A percentile compares a stretch with the other conserved stretches of the same genome.
These are phyloP conservation scores for Campylomormyrus numenius DNA, from an alignment of 2,113 vertebrate species.

Conservation along the genomic window DNA sequence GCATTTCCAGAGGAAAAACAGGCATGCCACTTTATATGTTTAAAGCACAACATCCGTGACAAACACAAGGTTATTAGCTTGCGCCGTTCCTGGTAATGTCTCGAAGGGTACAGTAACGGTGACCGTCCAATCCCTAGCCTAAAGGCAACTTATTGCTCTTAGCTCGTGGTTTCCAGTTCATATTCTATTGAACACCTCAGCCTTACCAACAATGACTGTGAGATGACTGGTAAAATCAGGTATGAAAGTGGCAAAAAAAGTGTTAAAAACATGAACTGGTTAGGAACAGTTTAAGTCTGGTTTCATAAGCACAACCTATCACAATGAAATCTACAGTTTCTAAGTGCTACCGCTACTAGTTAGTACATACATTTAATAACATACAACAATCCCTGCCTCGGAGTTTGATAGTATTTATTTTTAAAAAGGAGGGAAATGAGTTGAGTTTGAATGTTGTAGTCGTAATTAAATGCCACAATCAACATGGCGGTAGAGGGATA, in stretches of 20 bases:
- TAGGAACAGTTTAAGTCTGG: not conserved
- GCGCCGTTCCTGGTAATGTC: not conserved
- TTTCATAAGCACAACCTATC: not conserved
- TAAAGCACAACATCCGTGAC: not conserved
- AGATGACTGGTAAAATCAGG: not conserved
- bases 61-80: not conserved
- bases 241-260: not conserved
- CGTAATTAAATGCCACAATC: slow-evolving; percentile 33
- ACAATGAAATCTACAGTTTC: not conserved
- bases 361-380: not conserved
- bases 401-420: not conserved
- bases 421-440: not conserved
- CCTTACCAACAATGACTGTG: not conserved
- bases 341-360: not conserved
- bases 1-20: not conserved
- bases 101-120: not conserved
- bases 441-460: not conserved
- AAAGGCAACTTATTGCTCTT: not conserved
- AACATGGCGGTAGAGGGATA: slow-evolving; percentile 41
- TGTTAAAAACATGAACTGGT: not conserved
- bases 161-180: not conserved
- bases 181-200: not conserved
- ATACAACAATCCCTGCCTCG: not conserved
- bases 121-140: not conserved
- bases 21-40: not conserved